Evolutionary conservation across 2,888 invertebrate genomes (phyloP), one percentile per base, ranked within the genome.

Genomic region (Dorcus hopei): DNA sequence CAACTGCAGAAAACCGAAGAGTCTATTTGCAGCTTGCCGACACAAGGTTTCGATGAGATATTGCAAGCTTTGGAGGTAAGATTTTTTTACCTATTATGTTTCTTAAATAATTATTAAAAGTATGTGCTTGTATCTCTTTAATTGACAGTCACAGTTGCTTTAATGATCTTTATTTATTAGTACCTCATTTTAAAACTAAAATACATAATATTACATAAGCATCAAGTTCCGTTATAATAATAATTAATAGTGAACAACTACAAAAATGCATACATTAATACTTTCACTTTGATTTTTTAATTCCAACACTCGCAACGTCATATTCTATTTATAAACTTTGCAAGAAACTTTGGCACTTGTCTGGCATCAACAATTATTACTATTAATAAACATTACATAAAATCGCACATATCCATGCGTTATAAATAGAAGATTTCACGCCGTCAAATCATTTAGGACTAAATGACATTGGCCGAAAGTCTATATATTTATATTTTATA

Each of bases 61-160:
- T 83, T 88, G 65, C 79, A 82, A 52, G 87, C 87, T 66, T 81
- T 91, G 45, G 83, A 83, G 87, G 91, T 91, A 80, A 88, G 85
- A 80, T 26, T 16, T 33, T 7, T 57, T 55, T 51, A 50, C 23
- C 14, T 14, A 1, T 1, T 14, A 14, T 1, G 14, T 52, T 51
- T 42, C 6, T 42, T 42, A 14, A 42, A 42, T 42, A 42, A 8
- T 42, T 6, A 8, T 42, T n/a, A 7, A 42, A 7, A 42, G 6
- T 5, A 41, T 41, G 5, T 14, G 14, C 14, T 14, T 14, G 14
- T 5, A 6, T 42, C 14, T 42, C 16, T 11, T 42, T 14, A 8
- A 42, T 14, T 16, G 16, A 4, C 42, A 16, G 42, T 42, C 16
- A 16, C 42, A 16, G 4, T 47, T 19, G 14, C n/a, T n/a, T n/a